These are phyloP conservation scores for Lutraria lutraria DNA, from an alignment of 2,888 invertebrate genomes.

Conservation along the genomic window DNA sequence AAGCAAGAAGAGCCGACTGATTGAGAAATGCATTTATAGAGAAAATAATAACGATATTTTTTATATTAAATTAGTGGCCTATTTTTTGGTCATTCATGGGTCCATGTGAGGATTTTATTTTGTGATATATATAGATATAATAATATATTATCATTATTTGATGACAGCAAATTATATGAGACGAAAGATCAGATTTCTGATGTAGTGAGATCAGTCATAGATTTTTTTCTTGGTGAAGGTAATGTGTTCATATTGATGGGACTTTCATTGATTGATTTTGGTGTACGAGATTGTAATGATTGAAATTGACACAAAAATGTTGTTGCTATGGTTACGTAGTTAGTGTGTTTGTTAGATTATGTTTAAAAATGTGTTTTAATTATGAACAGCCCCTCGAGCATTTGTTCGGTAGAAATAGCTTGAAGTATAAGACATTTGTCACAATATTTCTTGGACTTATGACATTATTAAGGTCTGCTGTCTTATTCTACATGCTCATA, in stretches of 20 bases:
- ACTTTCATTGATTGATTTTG: background rate
- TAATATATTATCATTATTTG: conserved; percentile 20
- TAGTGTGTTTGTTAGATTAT: background rate
- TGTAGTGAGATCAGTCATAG: background rate
- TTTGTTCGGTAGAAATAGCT: background rate
- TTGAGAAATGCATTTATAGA: conserved; percentile 11
- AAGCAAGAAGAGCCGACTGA: conserved; percentile 80
- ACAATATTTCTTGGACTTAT: background rate
- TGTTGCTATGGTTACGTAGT: background rate
- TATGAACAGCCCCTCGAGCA: background rate
- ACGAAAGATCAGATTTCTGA: background rate
- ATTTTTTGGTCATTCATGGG: conserved; percentile 43
- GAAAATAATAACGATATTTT: conserved; percentile 28
- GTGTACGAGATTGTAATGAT: background rate
- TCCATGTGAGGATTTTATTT: conserved; percentile 51
- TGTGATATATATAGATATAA: conserved; percentile 53
- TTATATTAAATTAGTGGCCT: conserved; percentile 41
- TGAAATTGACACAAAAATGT: conserved; percentile 8
- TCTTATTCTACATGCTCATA: background rate
- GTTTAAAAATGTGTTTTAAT: background rate
- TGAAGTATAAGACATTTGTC: background rate
- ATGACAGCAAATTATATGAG: conserved; percentile 16
- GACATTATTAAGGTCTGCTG: background rate
- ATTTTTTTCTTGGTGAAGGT: background rate
- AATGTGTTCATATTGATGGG: conserved; percentile 14